A percentile compares a stretch with the other conserved stretches of the same genome.
Evolutionary conservation across 2,113 vertebrate species (phyloP).

Genomic region (Nothobranchius kuhntae): DNA sequence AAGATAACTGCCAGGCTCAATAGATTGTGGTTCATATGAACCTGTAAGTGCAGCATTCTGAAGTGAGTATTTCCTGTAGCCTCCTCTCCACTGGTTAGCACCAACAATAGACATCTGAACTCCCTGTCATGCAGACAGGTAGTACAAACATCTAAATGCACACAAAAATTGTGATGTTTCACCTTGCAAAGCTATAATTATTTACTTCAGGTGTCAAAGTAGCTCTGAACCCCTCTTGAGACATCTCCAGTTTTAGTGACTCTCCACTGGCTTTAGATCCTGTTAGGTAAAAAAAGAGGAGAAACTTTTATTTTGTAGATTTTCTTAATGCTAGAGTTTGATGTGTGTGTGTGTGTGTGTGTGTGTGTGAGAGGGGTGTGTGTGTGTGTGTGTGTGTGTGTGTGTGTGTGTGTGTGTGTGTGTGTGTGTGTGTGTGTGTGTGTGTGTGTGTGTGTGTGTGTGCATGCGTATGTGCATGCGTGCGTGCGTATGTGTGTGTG

Average conservation of each 20-base stretch:
- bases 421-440: no score
- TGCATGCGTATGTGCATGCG: no score
- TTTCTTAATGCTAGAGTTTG: no score
- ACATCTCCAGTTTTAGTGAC: slow-evolving; percentile 72
- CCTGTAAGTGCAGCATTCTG: rapidly evolving
- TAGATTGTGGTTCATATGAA: background rate
- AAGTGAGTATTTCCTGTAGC: slow-evolving; percentile 33
- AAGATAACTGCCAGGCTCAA: slow-evolving; percentile 67
- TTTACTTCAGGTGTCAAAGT: slow-evolving; percentile 48
- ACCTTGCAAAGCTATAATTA: background rate
- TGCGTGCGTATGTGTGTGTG: no score
- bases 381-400: no score
- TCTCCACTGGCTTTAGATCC: slow-evolving; percentile 68
- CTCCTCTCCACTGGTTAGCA: slow-evolving; percentile 75
- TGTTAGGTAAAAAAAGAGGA: slow-evolving; percentile 25
- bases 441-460: no score
- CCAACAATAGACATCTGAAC: slow-evolving; percentile 64
- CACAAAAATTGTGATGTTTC: no score
- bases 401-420: no score
- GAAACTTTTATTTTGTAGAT: background rate
- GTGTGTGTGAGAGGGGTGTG: no score
- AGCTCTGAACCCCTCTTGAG: slow-evolving; percentile 72
- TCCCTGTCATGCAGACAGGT: slow-evolving; percentile 20
- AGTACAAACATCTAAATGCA: background rate
- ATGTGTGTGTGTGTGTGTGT: no score